Conservation (phyloP, 2,888 invertebrate species). For the Drosophila tanythrix region DNA sequence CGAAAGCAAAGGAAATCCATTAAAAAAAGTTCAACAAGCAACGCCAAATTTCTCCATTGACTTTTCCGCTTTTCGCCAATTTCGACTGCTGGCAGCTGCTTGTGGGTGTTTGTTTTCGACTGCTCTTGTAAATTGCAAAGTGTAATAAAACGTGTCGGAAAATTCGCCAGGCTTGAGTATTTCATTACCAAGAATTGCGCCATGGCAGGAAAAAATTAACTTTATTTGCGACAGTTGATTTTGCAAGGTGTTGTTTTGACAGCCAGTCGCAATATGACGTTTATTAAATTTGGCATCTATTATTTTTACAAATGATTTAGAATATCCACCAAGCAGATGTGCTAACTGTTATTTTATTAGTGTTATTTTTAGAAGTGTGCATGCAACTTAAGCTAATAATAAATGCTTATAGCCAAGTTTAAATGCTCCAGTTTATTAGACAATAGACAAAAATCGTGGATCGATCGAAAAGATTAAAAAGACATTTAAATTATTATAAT, state of each 20-base stretch:
- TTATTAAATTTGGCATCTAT: constrained; percentile 31
- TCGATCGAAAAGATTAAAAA: not conserved
- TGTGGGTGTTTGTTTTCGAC: constrained; percentile 37
- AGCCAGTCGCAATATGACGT: constrained; percentile 10
- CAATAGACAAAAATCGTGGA: not conserved
- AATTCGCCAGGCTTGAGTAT: constrained; percentile 30
- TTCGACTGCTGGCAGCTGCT: constrained; percentile 5
- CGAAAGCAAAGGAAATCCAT: constrained; percentile 45
- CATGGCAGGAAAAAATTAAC: constrained; percentile 29
- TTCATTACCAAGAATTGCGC: constrained; percentile 51
- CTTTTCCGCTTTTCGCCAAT: constrained; percentile 1
- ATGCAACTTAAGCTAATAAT: not conserved
- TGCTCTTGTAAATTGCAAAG: constrained; percentile 44
- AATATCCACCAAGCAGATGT: not conserved
- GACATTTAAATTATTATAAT: not conserved
- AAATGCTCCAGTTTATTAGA: not conserved
- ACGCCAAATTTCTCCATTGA: constrained; percentile 17
- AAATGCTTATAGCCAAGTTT: not conserved
- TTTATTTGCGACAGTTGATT: constrained; percentile 20
- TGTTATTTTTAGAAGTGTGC: not conserved
- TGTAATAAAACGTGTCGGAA: constrained; percentile 62
- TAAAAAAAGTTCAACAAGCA: constrained; percentile 46
- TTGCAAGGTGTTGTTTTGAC: constrained; percentile 24
- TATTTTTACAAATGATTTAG: too few species aligned
- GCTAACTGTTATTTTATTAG: not conserved